Percentiles rank a stretch among this genome's conserved stretches.
Conservation (phyloP, 2,888 invertebrate species). For the Nycteola revayana region DNA sequence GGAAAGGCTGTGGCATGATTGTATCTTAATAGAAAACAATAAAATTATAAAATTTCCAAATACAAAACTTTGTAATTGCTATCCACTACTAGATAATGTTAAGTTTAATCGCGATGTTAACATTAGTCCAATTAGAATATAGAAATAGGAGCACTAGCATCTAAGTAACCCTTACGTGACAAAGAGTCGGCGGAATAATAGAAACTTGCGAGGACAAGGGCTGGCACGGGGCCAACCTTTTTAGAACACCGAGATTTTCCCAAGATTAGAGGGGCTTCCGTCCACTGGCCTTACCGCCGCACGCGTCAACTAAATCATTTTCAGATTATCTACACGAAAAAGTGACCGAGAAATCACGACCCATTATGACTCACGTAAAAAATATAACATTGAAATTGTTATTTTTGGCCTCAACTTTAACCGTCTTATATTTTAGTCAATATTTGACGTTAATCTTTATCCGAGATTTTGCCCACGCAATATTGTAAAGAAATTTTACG, state of each 20-base stretch:
- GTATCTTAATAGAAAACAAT: too few species aligned
- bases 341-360: slow-evolving; percentile 31
- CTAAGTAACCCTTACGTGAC: slow-evolving; percentile 22
- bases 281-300: slow-evolving; percentile 41
- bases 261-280: slow-evolving; percentile 55
- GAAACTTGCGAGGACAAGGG: slow-evolving; percentile 40
- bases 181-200: slow-evolving; percentile 36
- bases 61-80: too few species aligned
- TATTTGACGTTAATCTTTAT: slow-evolving; percentile 22
- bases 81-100: too few species aligned
- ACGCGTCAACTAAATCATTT: slow-evolving; percentile 44
- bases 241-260: slow-evolving; percentile 62
- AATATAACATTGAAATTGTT: slow-evolving; percentile 10
- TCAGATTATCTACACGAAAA: slow-evolving; percentile 51
- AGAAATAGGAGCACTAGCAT: slow-evolving; percentile 12
- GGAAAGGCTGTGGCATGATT: too few species aligned
- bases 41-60: too few species aligned
- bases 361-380: too few species aligned
- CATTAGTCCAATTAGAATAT: slow-evolving; percentile 16
- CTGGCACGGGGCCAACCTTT: slow-evolving; percentile 65
- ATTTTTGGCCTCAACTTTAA: slow-evolving; percentile 16
- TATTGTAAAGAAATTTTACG: slow-evolving; percentile 2
- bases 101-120: too few species aligned
- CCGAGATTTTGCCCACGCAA: slow-evolving; percentile 10
- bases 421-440: slow-evolving; percentile 19